Percentiles rank a stretch among this genome's conserved stretches.
These are phyloP conservation scores for Corvus cornix DNA, from an alignment of 2,113 vertebrate genomes.

Conservation along the genomic window DNA sequence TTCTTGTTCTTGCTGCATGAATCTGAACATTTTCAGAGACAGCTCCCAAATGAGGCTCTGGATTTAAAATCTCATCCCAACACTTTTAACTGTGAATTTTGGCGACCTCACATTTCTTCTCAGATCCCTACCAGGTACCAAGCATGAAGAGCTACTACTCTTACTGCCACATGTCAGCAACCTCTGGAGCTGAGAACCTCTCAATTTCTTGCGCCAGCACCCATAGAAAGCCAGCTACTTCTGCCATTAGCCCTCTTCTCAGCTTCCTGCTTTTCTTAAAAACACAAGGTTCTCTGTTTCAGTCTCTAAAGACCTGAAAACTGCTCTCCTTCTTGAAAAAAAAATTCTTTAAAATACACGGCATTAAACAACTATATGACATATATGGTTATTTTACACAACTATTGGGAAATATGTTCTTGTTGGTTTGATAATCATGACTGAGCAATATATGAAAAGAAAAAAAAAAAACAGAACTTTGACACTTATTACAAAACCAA, in stretches of 20 bases:
- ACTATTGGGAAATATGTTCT: not conserved
- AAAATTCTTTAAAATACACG: not conserved
- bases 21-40: not conserved
- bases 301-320: not conserved
- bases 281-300: not conserved
- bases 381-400: not conserved
- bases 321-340: not conserved
- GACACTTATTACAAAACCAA: not conserved
- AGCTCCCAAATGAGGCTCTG: not conserved
- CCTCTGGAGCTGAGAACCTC: not conserved
- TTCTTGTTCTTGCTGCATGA: not conserved
- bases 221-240: not conserved
- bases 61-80: not conserved
- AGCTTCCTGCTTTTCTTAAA: not conserved
- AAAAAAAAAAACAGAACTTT: not conserved
- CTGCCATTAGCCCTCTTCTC: not conserved
- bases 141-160: not conserved
- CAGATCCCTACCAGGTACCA: not conserved
- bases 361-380: not conserved
- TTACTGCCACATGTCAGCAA: not conserved
- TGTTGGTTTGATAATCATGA: not conserved
- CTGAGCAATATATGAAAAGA: not conserved
- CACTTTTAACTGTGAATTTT: not conserved
- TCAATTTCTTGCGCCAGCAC: not conserved
- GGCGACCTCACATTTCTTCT: not conserved